Evolutionary conservation across 2,797 vertebrate species (phyloP).

Genomic region (Aeoliscus strigatus): DNA sequence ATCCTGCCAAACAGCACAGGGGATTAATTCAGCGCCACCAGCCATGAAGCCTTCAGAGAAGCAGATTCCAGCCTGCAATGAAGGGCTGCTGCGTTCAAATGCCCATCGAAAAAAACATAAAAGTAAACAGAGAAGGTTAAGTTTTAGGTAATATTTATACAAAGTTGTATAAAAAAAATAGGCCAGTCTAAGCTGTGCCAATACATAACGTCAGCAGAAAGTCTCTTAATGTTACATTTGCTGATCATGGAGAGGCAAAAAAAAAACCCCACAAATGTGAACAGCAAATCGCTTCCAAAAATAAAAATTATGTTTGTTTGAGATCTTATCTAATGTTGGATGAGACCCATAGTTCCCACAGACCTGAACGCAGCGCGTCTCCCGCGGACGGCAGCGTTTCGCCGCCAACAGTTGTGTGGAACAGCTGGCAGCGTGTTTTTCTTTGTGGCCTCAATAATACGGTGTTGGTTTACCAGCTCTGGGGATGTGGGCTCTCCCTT

Average conservation of each 20-base stretch:
- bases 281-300: too few species aligned
- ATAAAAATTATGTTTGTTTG: too few species aligned
- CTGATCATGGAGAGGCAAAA: too few species aligned
- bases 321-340: too few species aligned
- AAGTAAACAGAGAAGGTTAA: too few species aligned
- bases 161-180: too few species aligned
- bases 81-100: slow-evolving; percentile 20
- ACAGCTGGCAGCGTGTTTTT: slow-evolving; percentile 72
- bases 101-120: neutral
- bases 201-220: too few species aligned
- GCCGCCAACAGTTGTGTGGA: slow-evolving; percentile 30
- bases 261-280: too few species aligned
- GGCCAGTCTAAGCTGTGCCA: too few species aligned
- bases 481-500: slow-evolving; percentile 60
- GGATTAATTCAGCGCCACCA: slow-evolving; percentile 16
- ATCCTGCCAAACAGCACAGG: slow-evolving; percentile 11
- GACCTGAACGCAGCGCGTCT: slow-evolving; percentile 21
- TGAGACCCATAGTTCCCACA: neutral
- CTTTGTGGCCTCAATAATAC: slow-evolving; percentile 58
- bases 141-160: too few species aligned
- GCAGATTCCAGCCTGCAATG: neutral
- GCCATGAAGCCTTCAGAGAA: neutral
- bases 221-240: too few species aligned
- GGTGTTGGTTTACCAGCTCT: slow-evolving; percentile 74
- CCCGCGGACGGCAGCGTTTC: slow-evolving; percentile 10